A percentile compares a stretch with the other conserved stretches of the same genome.
phyloP scores from a whole-genome alignment of 2,888 invertebrate genomes.

The Nebria brevicollis region DNA sequence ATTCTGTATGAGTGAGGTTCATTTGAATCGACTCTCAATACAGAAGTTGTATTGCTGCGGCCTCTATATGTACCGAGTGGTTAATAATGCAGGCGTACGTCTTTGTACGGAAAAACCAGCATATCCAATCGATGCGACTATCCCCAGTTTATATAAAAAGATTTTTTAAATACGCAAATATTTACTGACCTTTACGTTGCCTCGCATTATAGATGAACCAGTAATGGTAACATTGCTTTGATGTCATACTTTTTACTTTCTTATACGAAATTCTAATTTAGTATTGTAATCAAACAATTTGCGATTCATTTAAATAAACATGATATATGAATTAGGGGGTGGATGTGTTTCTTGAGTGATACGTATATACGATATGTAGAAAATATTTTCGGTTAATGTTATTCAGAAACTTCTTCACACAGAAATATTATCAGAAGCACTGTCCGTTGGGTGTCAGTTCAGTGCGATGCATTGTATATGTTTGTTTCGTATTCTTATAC shows the following conservation, averaged over 20 bases:
- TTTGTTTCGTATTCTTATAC: neutral
- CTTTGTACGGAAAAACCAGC: slow-evolving; percentile 6
- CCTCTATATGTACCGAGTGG: neutral
- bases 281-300: too few species aligned
- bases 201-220: neutral
- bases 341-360: too few species aligned
- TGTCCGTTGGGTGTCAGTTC: neutral
- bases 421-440: neutral
- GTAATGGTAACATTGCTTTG: too few species aligned
- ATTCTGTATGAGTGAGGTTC: slow-evolving; percentile 11
- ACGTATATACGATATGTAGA: neutral
- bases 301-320: too few species aligned
- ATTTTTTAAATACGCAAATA: neutral
- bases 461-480: neutral
- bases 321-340: too few species aligned
- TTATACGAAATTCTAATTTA: too few species aligned
- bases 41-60: neutral
- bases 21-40: slow-evolving; percentile 5
- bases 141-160: neutral
- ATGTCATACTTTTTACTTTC: too few species aligned
- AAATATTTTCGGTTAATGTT: neutral
- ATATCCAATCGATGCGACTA: neutral
- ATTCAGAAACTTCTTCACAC: neutral
- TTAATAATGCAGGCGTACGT: slow-evolving; percentile 9
- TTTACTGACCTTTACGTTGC: neutral